Conservation (phyloP, 2,888 invertebrate species). For the Pristionchus maxplancki region DNA sequence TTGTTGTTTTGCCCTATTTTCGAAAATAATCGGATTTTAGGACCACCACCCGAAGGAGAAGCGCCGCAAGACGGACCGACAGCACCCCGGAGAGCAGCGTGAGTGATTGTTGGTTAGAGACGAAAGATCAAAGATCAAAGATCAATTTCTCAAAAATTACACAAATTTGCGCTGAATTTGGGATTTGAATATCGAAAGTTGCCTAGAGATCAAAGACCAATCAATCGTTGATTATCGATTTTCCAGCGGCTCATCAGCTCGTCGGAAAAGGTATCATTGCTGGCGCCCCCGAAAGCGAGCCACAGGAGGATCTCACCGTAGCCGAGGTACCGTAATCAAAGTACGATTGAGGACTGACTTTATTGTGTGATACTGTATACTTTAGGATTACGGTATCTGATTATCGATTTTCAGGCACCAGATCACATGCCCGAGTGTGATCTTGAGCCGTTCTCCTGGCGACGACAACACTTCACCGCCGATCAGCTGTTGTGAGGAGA, state of each 20-base stretch:
- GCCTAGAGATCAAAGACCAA: neutral
- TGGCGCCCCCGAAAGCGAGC: neutral
- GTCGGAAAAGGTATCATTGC: neutral
- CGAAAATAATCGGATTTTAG: neutral
- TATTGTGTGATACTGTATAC: neutral
- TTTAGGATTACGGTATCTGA: neutral
- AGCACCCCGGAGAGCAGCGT: neutral
- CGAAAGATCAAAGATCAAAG: neutral
- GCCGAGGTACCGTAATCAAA: neutral
- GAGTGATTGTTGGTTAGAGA: no score
- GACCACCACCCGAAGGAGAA: neutral
- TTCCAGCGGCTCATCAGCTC: neutral
- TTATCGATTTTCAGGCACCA: slow-evolving; percentile 41
- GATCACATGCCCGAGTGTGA: slow-evolving; percentile 50
- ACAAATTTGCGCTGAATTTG: no score
- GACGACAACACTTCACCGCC: slow-evolving; percentile 42
- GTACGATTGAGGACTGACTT: neutral
- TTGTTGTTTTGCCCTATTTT: neutral
- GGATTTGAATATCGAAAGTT: no score
- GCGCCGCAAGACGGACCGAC: neutral
- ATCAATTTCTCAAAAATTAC: no score
- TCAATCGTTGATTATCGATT: neutral
- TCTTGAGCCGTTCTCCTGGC: slow-evolving; percentile 29
- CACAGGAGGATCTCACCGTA: neutral
- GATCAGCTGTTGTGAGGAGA: slow-evolving; percentile 48